Evolutionary conservation across 1,140 invertebrate genomes (phyloP).

Genomic region (Homarus americanus): DNA sequence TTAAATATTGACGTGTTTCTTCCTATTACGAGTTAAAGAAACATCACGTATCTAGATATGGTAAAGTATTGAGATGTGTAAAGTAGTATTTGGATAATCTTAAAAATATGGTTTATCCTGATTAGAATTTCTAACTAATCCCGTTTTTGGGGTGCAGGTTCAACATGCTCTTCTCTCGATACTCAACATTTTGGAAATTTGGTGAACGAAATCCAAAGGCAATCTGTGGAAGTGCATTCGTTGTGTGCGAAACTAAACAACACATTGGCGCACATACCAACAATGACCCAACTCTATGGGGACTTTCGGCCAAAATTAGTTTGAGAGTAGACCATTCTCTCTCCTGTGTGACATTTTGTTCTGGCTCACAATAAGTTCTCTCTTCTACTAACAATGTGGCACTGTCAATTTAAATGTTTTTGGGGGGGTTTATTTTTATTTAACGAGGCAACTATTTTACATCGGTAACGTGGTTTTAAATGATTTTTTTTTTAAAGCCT

Average conservation of each 20-base stretch:
- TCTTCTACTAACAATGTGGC: slow-evolving; percentile 30
- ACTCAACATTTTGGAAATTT: neutral
- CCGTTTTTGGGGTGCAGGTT: too few relatives aligned
- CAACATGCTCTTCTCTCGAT: neutral
- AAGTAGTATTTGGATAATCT: too few relatives aligned
- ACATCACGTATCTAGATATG: too few relatives aligned
- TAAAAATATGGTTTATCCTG: too few relatives aligned
- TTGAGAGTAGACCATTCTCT: slow-evolving; percentile 65
- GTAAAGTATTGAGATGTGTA: too few relatives aligned
- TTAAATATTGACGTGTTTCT: slow-evolving; percentile 35
- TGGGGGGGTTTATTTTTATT: neutral
- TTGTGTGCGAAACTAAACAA: slow-evolving; percentile 49
- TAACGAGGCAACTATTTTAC: neutral
- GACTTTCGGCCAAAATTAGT: slow-evolving; percentile 66
- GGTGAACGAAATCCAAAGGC: slow-evolving; percentile 39
- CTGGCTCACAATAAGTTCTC: slow-evolving; percentile 44
- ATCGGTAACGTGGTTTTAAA: too few relatives aligned
- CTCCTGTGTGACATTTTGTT: slow-evolving; percentile 65
- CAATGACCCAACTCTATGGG: slow-evolving; percentile 58
- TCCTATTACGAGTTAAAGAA: neutral
- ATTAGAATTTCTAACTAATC: neutral
- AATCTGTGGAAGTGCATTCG: slow-evolving; percentile 44
- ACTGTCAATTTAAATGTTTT: slow-evolving; percentile 30
- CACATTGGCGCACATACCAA: slow-evolving; percentile 39
- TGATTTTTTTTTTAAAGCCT: too few relatives aligned